Evolutionary conservation across 53 echinoderm and acorn worm species (phyloP), one percentile per base, ranked within the genome.

Genomic region (Henricia sp.): DNA sequence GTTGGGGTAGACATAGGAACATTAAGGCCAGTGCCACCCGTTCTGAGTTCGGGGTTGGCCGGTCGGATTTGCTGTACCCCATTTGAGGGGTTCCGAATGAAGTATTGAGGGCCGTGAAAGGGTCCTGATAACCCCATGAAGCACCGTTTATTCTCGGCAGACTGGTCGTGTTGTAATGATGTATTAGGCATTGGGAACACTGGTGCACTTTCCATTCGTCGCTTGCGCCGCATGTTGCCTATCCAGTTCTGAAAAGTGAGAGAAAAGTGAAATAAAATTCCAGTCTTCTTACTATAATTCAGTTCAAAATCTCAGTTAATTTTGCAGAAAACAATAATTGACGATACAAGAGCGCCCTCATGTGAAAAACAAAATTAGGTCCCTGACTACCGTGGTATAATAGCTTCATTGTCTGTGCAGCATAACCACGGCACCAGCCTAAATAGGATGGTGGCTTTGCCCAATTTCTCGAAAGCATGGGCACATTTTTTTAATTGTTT

Each of bases 211-310:
- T 93, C 96, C 91, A 96, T 87, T 0, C 96, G 89, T 10, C 89
- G 86, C 68, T 96, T 96, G 23, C 96, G 87, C 28, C 96, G 74
- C 87, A 94, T 90, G 52, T 96, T 96, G 13, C 96, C 96, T 65
- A 96, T 93, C 96, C 96, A 96, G 29, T 96, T 96, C 96, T 96
- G 75, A 26, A 19, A 57, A 42, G 10, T 33, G 23, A 17, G 19
- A 68, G 36, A 70, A 38, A 30, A 24, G n/a, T n/a, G n/a, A n/a
- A n/a, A n/a, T n/a, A n/a, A n/a, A n/a, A n/a, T n/a, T n/a, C n/a
- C n/a, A n/a, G n/a, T n/a, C n/a, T n/a, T n/a, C n/a, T n/a, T n/a
- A n/a, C n/a, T n/a, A n/a, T n/a, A n/a, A n/a, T n/a, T n/a, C n/a
- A n/a, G n/a, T n/a, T n/a, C n/a, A n/a, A n/a, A n/a, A n/a, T n/a